These are phyloP conservation scores for Chrysomela aeneicollis DNA, from an alignment of 2,888 invertebrate genomes.

Conservation along the genomic window DNA sequence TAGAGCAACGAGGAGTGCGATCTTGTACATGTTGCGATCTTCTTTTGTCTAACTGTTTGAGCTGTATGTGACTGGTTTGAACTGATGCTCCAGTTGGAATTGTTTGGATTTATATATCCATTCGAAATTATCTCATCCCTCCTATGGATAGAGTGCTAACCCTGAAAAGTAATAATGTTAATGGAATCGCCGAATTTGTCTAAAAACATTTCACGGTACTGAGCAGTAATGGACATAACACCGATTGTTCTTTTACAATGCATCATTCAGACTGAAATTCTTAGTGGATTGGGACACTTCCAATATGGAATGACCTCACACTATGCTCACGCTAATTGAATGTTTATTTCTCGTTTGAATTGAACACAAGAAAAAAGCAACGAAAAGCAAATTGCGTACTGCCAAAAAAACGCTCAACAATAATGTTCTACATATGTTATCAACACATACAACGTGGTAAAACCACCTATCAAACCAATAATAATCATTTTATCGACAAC, in stretches of 20 bases:
- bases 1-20: neutral
- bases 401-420: neutral
- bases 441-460: no score
- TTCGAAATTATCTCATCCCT: neutral
- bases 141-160: neutral
- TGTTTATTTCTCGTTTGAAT: neutral
- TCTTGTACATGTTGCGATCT: neutral
- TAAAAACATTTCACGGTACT: neutral
- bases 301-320: conserved; percentile 1
- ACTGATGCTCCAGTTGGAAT: neutral
- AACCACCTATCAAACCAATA: no score
- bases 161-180: neutral
- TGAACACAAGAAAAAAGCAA: neutral
- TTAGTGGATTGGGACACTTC: neutral
- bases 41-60: neutral
- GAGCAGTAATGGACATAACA: neutral
- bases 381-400: neutral
- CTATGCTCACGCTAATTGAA: neutral
- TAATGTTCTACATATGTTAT: neutral
- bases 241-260: neutral
- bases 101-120: neutral
- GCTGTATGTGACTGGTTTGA: neutral
- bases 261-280: neutral
- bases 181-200: neutral
- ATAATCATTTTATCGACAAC: no score